Evolutionary conservation across 2,797 vertebrate genomes (phyloP), one percentile per base, ranked within the genome.

Genomic region (Gastrophryne carolinensis): DNA sequence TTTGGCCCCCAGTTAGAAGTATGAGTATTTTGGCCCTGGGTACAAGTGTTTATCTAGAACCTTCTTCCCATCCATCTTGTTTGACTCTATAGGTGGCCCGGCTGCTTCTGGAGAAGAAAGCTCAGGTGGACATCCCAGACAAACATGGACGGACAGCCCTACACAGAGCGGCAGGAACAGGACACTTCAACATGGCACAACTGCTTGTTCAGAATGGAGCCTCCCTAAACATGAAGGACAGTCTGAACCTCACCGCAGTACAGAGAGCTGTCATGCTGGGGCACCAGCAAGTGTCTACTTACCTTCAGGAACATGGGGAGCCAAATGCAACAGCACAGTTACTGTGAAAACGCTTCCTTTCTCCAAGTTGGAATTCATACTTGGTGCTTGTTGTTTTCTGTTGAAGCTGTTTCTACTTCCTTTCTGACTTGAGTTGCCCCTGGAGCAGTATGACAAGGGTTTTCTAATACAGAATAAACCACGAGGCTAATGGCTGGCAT

Each of bases 271-370:
- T 82, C 23, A 63, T 53, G 3, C 15, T 50, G 1, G 84, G 85
- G 37, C 82, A 83, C 4, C 0, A 9, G 1, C 41, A 72, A 0
- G 66, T 84, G 0, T 63, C 76, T 24, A 2, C 50, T n/a, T 83
- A 79, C 34, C 83, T 89, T 19, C 69, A 87, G 65, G 83, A 86
- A 29, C 63, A 37, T 0, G 82, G 82, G 0, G 81, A 81, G 0
- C 66, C 81, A n/a, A 23, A 81, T 61, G 65, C 84, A 0, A 73
- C 79, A 0, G 6, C 34, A 0, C 82, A 81, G 13, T 79, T 82
- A 83, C 80, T 86, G 1, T 60, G 9, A 39, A 73, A n/a, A n/a
- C n/a, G n/a, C n/a, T n/a, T n/a, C n/a, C 37, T 47, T 3, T 15
- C 19, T 24, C 2, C 30, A 9, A 32, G n/a, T n/a, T n/a, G n/a